These are phyloP conservation scores for Ramphastos sulfuratus DNA, from an alignment of 2,113 vertebrate genomes.

Conservation along the genomic window DNA sequence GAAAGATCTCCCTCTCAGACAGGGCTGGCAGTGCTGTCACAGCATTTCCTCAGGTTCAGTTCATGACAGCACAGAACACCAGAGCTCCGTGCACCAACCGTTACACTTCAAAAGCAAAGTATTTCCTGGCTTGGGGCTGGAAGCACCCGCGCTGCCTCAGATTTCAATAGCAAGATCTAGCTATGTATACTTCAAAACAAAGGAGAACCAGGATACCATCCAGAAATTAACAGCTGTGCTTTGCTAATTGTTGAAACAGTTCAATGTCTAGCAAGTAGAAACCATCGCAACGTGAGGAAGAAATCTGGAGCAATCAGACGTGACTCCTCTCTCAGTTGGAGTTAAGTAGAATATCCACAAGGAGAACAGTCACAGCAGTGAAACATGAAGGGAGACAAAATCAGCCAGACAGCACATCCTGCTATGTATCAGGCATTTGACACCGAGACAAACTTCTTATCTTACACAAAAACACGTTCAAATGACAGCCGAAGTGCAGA, in stretches of 20 bases:
- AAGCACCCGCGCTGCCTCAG: background rate
- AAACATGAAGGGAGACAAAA: background rate
- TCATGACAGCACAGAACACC: background rate
- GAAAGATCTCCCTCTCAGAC: background rate
- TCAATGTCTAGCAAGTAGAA: background rate
- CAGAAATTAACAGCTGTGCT: background rate
- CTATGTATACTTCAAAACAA: background rate
- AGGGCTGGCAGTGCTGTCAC: background rate
- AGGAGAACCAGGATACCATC: background rate
- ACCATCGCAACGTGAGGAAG: background rate
- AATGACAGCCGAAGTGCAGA: background rate
- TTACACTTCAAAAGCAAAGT: conserved; percentile 57
- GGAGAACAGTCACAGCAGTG: background rate
- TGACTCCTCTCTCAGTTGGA: background rate
- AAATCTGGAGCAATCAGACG: background rate
- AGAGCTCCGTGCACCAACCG: background rate
- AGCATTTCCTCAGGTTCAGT: background rate
- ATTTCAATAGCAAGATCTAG: background rate
- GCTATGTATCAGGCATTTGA: background rate
- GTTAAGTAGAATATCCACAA: background rate
- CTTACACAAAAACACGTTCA: background rate
- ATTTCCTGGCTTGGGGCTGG: conserved; percentile 63
- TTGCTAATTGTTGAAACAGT: background rate
- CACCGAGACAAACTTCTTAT: background rate
- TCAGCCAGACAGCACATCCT: background rate